Percentiles rank a stretch among this genome's conserved stretches.
These are phyloP conservation scores for Ormyrus pomaceus DNA, from an alignment of 2,888 invertebrate genomes.

Conservation along the genomic window DNA sequence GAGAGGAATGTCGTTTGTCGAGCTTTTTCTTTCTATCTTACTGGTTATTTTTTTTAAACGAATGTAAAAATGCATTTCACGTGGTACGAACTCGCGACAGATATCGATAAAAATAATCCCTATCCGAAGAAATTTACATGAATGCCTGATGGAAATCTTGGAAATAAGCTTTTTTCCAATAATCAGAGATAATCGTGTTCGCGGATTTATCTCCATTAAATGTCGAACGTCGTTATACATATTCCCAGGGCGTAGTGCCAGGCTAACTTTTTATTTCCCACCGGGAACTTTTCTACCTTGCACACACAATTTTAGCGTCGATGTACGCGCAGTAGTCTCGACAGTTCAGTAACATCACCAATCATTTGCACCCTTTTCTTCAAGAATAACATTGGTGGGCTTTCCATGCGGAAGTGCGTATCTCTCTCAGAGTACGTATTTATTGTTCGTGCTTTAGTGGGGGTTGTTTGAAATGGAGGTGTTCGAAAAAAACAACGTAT, in stretches of 20 bases:
- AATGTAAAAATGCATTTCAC: background rate
- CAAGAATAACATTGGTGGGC: background rate
- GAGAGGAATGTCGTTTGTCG: too few relatives aligned
- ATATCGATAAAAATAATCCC: conserved; percentile 8
- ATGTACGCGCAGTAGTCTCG: background rate
- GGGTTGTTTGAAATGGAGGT: too few relatives aligned
- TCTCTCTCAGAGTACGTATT: too few relatives aligned
- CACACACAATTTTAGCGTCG: conserved; percentile 24
- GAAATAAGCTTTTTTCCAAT: conserved; percentile 12
- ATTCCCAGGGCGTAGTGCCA: conserved; percentile 10
- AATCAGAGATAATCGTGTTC: conserved; percentile 6
- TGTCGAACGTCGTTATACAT: conserved; percentile 29
- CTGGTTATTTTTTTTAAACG: background rate
- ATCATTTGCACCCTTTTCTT: conserved; percentile 43
- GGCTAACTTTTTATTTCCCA: conserved; percentile 34
- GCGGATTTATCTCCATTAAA: conserved; percentile 34
- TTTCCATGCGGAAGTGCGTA: conserved; percentile 26
- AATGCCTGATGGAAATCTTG: background rate
- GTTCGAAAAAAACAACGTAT: too few relatives aligned
- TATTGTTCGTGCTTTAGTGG: too few relatives aligned
- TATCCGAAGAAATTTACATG: background rate
- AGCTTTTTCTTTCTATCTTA: background rate
- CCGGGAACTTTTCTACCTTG: conserved; percentile 40
- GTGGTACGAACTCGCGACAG: conserved; percentile 4
- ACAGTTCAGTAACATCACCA: conserved; percentile 31